Base-by-base conservation (phyloP, 2,113 vertebrate species). In the Protomyctophum bolini region DNA sequence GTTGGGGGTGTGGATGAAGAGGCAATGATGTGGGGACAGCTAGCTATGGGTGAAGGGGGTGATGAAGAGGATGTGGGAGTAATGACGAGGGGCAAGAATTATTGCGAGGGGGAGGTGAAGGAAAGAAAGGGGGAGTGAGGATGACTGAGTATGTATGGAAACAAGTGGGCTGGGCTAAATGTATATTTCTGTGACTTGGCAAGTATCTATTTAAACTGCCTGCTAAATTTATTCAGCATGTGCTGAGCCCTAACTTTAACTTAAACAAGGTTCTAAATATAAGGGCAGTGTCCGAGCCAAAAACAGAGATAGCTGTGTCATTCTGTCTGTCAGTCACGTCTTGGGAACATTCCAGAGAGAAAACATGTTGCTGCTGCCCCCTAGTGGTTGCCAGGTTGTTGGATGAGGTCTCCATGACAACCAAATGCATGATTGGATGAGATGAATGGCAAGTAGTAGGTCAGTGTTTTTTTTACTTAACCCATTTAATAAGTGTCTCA, bases 241-340 rank as follows among this genome's bases (percentile, higher is more conserved):
- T 85, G 84, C 87, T 86, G 81, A 75, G 73, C 85, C 89, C 88
- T 88, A 86, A 82, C 71, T 86, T 88, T 4, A 41, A 41, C 33
- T 41, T 84, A 91, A 89, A 89, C 75, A 10, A 72, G 78, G 67
- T 84, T 76, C 92, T 91, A 92, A 91, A 91, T 92, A 92, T 93
- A 93, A 86, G 78, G 77, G 66, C 63, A 91, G 82, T 92, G 89
- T 93, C 91, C 86, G 61, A 91, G 89, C 89, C 92, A 93, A 92
- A 93, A 86, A 58, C 72, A 89, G 83, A 87, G 81, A 80, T 78
- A 76, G 87, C 88, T 92, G 89, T 75, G 81, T 93, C 93, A 91
- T 75, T 80, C 79, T 83, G 76, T 82, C 78, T 68, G 77, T 84
- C 83, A 82, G 62, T 63, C 51, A 75, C 29, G 12, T n/a, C 33